Base-by-base conservation (phyloP, 1,140 invertebrate species). In the Leptopilina clavipes region DNA sequence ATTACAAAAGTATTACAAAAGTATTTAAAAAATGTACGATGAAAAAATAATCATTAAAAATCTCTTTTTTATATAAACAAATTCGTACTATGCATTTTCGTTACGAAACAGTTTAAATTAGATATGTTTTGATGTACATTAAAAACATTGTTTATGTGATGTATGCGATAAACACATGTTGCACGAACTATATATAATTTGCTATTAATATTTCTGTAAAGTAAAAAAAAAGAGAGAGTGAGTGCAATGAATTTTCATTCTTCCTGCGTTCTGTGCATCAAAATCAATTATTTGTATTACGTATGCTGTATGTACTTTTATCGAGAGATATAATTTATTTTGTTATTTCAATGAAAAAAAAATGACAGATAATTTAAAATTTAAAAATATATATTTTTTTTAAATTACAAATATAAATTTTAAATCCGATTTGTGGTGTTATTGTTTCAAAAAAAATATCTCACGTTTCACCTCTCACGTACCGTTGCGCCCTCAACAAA, bases 391-490 rank as follows among this genome's bases (percentile, higher is more conserved):
- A 44, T 44, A 12, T 48, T 48, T 48, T 48, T 14, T 1, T 25
- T 14, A 19, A 25, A 65, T 25, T 9, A 31, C 3, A 14, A 65
- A 31, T 65, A 31, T 37, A 65, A n/a, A 22, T 8, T 65, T 65
- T n/a, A 31, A 31, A 65, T 22, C 59, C 25, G 22, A 65, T 65
- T 65, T 31, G 25, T 3, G 11, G 6, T 37, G 14, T 65, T 31
- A 65, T 65, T 65, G 59, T 65, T 31, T 31, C n/a, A 65, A 65
- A 45, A 45, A 45, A 45, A 52, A 65, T 37, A 59, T 59, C 54
- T 59, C 54, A 59, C 54, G 54, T 59, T 59, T 59, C 54, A 59
- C 18, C 54, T 65, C 59, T 65, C 59, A 65, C 59, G 59, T 65
- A 31, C 59, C 59, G 25, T 65, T 65, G 59, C 12, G 14, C 59